Base-by-base conservation (phyloP, 2,113 vertebrate genomes). In the Redunca redunca region DNA sequence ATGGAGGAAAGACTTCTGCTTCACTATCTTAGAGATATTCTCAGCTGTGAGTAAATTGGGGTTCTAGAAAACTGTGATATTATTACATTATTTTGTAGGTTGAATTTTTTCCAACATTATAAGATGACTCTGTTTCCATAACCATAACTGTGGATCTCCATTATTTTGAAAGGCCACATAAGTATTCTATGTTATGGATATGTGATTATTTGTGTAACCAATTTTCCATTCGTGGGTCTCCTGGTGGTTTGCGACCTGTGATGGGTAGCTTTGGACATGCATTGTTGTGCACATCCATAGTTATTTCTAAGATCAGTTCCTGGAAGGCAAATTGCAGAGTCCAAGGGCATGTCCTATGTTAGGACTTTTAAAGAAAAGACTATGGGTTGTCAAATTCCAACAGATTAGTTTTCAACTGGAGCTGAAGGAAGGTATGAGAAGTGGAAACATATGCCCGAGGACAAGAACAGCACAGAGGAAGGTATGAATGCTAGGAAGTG, bases 281-380 rank as follows among this genome's bases (percentile, higher is more conserved):
- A n/a, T 25, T 86, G n/a, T 28, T 77, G 23, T 12, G 12, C 46
- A 85, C 12, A 36, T 50, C 52, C 74, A 58, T 9, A 53, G 52
- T 88, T 84, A 57, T 84, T 92, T 85, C 84, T 81, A 52, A 92
- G 26, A 82, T 88, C 64, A 17, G 15, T 77, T 94, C 71, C 91
- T 80, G 16, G 71, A 90, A 95, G 60, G 36, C 60, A 95, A 81
- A 91, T 53, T 30, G 30, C 74, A 90, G 52, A 91, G 53, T 86
- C 36, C 83, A 16, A 33, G 30, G 87, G 15, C 5, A 2, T 16
- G 26, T 33, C 83, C 15, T 30, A 9, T 53, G 14, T 48, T 40
- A 91, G 40, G 77, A 33, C 60, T 95, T 85, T 40, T 6, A 58
- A 78, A 95, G 30, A 6, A 64, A 78, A 95, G 40, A 48, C 23